Percentiles rank a stretch among this genome's conserved stretches.
These are phyloP conservation scores for Diabrotica balteata DNA, from an alignment of 2,888 invertebrate genomes.

Conservation along the genomic window DNA sequence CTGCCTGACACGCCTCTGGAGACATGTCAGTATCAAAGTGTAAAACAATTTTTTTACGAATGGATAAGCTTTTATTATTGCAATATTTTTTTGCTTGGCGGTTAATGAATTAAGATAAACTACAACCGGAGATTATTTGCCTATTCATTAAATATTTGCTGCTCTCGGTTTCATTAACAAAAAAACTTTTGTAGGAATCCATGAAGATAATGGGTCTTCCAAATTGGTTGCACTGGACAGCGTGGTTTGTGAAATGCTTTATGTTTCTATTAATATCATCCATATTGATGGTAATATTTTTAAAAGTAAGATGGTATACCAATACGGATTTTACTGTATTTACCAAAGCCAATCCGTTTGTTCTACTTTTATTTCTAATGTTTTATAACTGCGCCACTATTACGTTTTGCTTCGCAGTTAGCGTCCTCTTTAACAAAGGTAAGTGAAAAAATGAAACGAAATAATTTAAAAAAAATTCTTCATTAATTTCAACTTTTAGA, in stretches of 20 bases:
- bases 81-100: too few relatives aligned
- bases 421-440: constrained; percentile 83
- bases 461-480: too few relatives aligned
- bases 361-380: constrained; percentile 74
- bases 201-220: constrained; percentile 92
- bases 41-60: too few relatives aligned
- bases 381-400: constrained; percentile 76
- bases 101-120: too few relatives aligned
- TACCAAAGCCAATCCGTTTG: constrained; percentile 70
- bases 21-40: too few relatives aligned
- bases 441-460: background rate
- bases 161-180: too few relatives aligned
- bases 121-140: too few relatives aligned
- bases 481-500: too few relatives aligned
- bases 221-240: constrained; percentile 84
- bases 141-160: background rate
- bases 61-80: too few relatives aligned
- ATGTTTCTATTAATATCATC: constrained; percentile 70
- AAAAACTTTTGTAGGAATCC: constrained; percentile 71
- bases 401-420: constrained; percentile 80
- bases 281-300: constrained; percentile 64
- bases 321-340: constrained; percentile 67
- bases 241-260: constrained; percentile 83
- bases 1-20: too few relatives aligned
- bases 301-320: constrained; percentile 60